A percentile compares a stretch with the other conserved stretches of the same genome.
Conservation (phyloP, 1,140 invertebrate species). For the Macrostomum lignano region DNA sequence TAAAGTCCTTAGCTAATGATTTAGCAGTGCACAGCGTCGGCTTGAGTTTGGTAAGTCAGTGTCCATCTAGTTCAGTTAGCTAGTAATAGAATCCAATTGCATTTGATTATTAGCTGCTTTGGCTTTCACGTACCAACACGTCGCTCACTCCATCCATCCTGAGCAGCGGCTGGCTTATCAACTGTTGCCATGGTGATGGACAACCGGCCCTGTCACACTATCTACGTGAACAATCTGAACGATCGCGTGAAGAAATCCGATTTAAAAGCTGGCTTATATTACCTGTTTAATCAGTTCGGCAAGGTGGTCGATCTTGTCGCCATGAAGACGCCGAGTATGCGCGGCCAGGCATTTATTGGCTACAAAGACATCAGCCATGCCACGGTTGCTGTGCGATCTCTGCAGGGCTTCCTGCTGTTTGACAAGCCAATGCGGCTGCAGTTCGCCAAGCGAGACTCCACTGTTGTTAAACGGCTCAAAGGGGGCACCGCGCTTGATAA, state of each 20-base stretch:
- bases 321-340: slow-evolving; percentile 6
- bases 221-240: slow-evolving; percentile 8
- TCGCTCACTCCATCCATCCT: no score
- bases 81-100: no score
- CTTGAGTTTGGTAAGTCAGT: no score
- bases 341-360: slow-evolving; percentile 8
- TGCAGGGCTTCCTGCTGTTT: slow-evolving; percentile 7
- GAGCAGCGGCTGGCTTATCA: no score
- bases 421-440: slow-evolving; percentile 6
- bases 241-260: slow-evolving; percentile 8
- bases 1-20: no score
- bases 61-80: no score
- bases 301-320: slow-evolving; percentile 7
- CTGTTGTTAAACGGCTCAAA: slow-evolving; percentile 1
- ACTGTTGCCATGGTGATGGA: no score
- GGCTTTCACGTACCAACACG: no score
- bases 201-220: slow-evolving; percentile 47
- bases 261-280: slow-evolving; percentile 6
- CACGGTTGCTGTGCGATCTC: slow-evolving; percentile 3
- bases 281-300: slow-evolving; percentile 7
- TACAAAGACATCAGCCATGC: slow-evolving; percentile 6
- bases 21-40: no score
- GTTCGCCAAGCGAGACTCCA: slow-evolving; percentile 7
- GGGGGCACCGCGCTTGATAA: no score
- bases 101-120: no score